Percentiles rank a stretch among this genome's conserved stretches.
phyloP scores from a whole-genome alignment of 2,113 vertebrate genomes.

The Pleuronectes platessa region DNA sequence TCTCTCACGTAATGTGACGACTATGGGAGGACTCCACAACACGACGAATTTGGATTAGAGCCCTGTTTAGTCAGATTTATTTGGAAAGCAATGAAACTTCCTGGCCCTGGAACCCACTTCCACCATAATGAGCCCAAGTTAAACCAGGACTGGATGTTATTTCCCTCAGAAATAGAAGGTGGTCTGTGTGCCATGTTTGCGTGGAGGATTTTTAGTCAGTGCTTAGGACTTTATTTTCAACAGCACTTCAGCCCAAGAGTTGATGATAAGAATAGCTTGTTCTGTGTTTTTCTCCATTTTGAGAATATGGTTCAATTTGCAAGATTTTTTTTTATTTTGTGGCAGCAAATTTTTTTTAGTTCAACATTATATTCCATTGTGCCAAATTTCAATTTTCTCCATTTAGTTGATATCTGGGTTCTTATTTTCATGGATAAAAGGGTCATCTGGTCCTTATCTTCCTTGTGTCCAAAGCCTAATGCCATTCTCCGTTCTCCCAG shows the following conservation, averaged over 20 bases:
- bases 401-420: conserved; percentile 1
- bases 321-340: not conserved
- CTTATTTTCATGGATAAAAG: conserved; percentile 36
- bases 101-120: conserved; percentile 81
- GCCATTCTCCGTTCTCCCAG: conserved; percentile 37
- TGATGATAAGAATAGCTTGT: conserved; percentile 39
- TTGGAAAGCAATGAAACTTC: conserved; percentile 84
- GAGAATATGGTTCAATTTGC: not conserved
- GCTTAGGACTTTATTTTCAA: conserved; percentile 46
- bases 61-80: conserved; percentile 82
- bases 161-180: conserved; percentile 76
- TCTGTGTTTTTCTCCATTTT: conserved; percentile 5
- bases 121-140: conserved; percentile 80
- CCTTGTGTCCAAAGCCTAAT: conserved; percentile 38
- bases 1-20: conserved; percentile 41
- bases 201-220: conserved; percentile 44
- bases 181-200: conserved; percentile 67
- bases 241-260: conserved; percentile 14
- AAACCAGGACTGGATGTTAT: conserved; percentile 78
- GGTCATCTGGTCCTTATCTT: conserved; percentile 41
- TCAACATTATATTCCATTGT: not conserved
- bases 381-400: not conserved
- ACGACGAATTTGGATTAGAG: conserved; percentile 72
- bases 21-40: conserved; percentile 67
- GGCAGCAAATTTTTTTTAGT: not conserved